Evolutionary conservation across 2,113 vertebrate species (phyloP).

Genomic region (Triplophysa siluroides): DNA sequence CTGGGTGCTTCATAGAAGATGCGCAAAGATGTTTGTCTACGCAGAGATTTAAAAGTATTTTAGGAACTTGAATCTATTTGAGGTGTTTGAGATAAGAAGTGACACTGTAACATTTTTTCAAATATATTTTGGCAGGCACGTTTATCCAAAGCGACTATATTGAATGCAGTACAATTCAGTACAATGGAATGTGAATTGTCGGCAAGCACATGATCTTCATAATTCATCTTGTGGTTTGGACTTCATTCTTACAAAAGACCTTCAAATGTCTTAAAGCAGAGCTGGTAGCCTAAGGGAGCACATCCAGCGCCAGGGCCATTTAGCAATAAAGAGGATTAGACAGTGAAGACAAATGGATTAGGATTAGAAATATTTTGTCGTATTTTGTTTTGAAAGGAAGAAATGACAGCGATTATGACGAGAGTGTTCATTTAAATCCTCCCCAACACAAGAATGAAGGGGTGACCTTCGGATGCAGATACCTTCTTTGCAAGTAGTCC

Average conservation of each 20-base stretch:
- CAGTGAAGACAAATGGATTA: constrained; percentile 43
- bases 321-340: constrained; percentile 45
- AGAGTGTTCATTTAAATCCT: constrained; percentile 43
- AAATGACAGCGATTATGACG: constrained; percentile 44
- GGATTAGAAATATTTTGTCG: constrained; percentile 38
- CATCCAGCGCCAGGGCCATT: constrained; percentile 26
- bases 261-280: constrained; percentile 39
- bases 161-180: background rate
- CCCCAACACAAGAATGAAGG: background rate
- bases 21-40: no score
- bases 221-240: background rate
- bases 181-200: background rate
- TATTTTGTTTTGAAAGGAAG: constrained; percentile 39
- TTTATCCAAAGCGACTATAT: no score
- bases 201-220: background rate
- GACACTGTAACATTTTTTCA: no score
- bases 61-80: no score
- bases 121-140: no score
- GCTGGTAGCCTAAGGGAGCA: constrained; percentile 33
- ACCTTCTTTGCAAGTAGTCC: constrained; percentile 24
- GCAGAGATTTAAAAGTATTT: no score
- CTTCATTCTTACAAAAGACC: background rate
- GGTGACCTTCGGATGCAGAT: constrained; percentile 47
- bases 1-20: no score
- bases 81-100: no score